Conservation (phyloP, 2,797 vertebrate species). For the Notolabrus celidotus region DNA sequence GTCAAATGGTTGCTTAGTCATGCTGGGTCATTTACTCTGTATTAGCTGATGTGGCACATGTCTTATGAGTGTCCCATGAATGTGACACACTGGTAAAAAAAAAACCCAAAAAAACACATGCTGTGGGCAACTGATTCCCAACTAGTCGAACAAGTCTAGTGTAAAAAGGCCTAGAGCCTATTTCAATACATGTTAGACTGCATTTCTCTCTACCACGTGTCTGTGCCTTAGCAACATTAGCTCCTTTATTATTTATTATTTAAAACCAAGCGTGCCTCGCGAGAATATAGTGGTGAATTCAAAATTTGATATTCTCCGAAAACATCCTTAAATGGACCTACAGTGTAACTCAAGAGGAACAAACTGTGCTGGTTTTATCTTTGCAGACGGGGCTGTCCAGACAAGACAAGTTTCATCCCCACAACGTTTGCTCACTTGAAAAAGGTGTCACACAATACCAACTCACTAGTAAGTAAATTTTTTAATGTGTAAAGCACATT, state of each 20-base stretch:
- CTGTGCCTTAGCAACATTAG: not conserved
- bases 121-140: not conserved
- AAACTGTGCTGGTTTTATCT: not conserved
- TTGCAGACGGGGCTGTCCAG: too few species aligned
- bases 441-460: not conserved
- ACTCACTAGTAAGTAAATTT: not conserved
- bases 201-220: not conserved
- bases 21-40: not conserved
- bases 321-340: not conserved
- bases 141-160: not conserved
- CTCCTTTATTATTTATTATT: too few species aligned
- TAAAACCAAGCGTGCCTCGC: not conserved
- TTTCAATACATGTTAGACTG: not conserved
- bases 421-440: too few species aligned
- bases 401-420: not conserved
- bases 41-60: not conserved
- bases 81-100: not conserved
- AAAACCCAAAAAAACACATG: too few species aligned
- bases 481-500: too few species aligned
- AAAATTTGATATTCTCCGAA: not conserved
- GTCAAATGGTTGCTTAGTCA: not conserved
- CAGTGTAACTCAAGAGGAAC: too few species aligned
- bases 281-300: too few species aligned
- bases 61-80: constrained; percentile 16
- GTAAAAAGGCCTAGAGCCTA: not conserved